Evolutionary conservation across 2,113 vertebrate species (phyloP), one percentile per base, ranked within the genome.

Genomic region (Camelus bactrianus): DNA sequence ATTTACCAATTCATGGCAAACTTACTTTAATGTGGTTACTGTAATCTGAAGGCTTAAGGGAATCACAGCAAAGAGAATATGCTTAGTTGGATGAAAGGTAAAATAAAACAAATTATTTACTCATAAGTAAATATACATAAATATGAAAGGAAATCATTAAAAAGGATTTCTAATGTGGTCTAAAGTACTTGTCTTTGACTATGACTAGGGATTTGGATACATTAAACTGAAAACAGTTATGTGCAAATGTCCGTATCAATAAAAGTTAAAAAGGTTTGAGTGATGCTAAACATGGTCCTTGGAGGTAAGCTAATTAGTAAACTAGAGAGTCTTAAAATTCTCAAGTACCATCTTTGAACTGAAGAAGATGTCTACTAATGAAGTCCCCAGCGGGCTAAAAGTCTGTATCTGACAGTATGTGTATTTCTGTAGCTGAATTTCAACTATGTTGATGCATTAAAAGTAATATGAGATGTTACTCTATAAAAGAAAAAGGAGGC

Each of bases 301-400:
- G 89, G 98, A 98, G 98, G 97, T 97, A 94, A 98, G 95, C 98
- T 99, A 99, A 99, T 99, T 99, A 99, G 98, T 98, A 98, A 99
- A 98, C 97, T 76, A 98, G 97, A 98, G 97, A 98, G 97, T 98
- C 98, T 98, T 98, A 98, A 98, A 98, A 98, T 88, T 98, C 99
- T 98, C 98, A 96, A 97, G 97, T 97, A 97, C 93, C 97, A 98
- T 98, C 98, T 98, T 98, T 99, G 98, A 99, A 98, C 98, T 98
- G 95, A 98, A 98, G 98, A 98, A 98, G 96, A 98, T 97, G 98
- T 98, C 98, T 97, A 95, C 98, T 99, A 99, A 99, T 99, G 98
- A 99, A 98, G 98, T 98, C 98, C 98, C 98, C 82, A 87, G 98
- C 97, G 98, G 83, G 72, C 93, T 98, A 58, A 95, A 93, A 96